phyloP scores from a whole-genome alignment of 2,888 invertebrate species.

The Orthonevra nobilis region DNA sequence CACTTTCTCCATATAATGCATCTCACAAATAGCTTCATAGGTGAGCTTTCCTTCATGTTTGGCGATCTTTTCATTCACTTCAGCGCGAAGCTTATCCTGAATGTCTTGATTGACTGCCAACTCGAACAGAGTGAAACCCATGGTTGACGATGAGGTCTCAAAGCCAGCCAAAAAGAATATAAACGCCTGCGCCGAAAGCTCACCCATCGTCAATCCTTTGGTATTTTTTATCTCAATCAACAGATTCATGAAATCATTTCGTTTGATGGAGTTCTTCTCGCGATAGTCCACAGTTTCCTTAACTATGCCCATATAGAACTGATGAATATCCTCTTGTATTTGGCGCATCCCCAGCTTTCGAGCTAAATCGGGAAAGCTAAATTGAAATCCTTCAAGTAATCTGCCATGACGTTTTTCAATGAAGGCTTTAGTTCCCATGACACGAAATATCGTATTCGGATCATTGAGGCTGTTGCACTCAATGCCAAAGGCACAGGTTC shows the following conservation, averaged over 20 bases:
- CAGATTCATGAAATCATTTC: slow-evolving; percentile 83
- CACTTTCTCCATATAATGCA: slow-evolving; percentile 76
- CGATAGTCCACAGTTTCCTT: slow-evolving; percentile 81
- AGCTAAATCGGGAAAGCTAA: slow-evolving; percentile 74
- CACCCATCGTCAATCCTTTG: slow-evolving; percentile 72
- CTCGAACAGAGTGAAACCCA: slow-evolving; percentile 81
- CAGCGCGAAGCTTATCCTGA: slow-evolving; percentile 73
- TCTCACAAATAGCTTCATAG: slow-evolving; percentile 75
- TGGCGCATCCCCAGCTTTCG: slow-evolving; percentile 73
- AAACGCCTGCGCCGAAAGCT: slow-evolving; percentile 78
- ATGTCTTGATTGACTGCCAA: slow-evolving; percentile 75
- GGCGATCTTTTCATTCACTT: slow-evolving; percentile 73
- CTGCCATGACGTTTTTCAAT: slow-evolving; percentile 74
- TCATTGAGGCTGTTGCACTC: slow-evolving; percentile 80
- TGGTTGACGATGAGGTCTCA: slow-evolving; percentile 84
- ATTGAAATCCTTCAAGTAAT: slow-evolving; percentile 72
- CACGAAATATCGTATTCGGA: slow-evolving; percentile 78
- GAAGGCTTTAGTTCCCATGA: slow-evolving; percentile 4
- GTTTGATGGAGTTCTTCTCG: slow-evolving; percentile 79
- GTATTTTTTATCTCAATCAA: slow-evolving; percentile 81
- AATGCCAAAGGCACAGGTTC: slow-evolving; percentile 81
- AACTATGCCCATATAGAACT: slow-evolving; percentile 81
- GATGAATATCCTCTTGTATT: slow-evolving; percentile 73
- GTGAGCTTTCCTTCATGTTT: slow-evolving; percentile 73
- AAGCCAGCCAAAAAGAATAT: slow-evolving; percentile 81